phyloP scores from a whole-genome alignment of 1,140 invertebrate species.

The Cyphomyrmex costatus region DNA sequence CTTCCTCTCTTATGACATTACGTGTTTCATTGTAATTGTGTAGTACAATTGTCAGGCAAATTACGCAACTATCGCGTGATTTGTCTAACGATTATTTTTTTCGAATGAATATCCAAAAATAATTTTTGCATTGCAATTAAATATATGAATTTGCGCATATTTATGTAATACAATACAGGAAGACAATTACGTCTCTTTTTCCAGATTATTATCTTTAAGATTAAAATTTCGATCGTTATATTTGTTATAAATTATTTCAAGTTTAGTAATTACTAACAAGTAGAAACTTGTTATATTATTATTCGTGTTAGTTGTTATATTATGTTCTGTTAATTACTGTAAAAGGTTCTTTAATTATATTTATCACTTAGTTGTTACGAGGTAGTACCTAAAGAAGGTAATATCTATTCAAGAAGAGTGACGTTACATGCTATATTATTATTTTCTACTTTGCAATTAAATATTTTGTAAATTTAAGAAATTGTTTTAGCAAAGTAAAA shows the following conservation, averaged over 20 bases:
- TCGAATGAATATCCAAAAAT: slow-evolving; percentile 2
- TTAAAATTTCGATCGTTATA: not conserved
- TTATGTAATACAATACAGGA: not conserved
- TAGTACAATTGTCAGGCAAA: not conserved
- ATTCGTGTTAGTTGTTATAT: not conserved
- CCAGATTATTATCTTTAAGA: not conserved
- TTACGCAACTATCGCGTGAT: slow-evolving; percentile 17
- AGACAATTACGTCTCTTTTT: not conserved
- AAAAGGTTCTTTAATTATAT: not conserved
- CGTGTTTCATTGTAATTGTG: slow-evolving; percentile 29
- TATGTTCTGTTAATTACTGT: not conserved
- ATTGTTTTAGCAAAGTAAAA: not conserved
- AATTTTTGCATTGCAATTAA: not conserved
- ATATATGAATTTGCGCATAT: not conserved
- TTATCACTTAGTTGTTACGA: not conserved
- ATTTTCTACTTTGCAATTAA: not conserved
- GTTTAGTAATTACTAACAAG: not conserved
- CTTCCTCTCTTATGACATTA: slow-evolving; percentile 20
- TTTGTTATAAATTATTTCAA: not conserved
- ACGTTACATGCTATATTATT: not conserved
- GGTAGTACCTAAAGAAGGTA: not conserved
- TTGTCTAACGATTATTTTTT: slow-evolving; percentile 11
- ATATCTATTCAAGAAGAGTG: not conserved
- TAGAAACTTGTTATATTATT: not conserved
- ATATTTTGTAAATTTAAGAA: slow-evolving; percentile 8